Conservation (phyloP, 92 coral and sea anemone genomes). For the Umimayanthus kanabou region DNA sequence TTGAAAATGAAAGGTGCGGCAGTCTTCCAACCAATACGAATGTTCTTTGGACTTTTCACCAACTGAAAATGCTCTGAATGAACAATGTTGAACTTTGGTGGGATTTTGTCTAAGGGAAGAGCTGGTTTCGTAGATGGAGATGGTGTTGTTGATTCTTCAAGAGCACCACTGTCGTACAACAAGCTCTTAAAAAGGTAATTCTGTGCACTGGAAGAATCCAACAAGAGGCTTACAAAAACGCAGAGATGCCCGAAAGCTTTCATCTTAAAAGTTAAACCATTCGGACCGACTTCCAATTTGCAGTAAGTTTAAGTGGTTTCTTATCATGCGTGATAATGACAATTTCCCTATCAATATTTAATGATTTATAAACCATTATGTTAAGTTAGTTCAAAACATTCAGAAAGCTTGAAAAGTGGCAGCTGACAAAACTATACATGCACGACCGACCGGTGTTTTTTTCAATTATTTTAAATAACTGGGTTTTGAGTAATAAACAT, state of each 20-base stretch:
- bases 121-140: background rate
- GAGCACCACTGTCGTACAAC: background rate
- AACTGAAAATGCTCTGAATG: background rate
- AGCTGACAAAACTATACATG: too few species aligned
- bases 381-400: background rate
- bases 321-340: too few species aligned
- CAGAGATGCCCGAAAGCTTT: background rate
- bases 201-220: background rate
- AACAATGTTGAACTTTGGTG: too few species aligned
- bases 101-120: background rate
- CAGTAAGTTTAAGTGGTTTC: background rate
- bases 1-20: background rate
- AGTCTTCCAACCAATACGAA: background rate
- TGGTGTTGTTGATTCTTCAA: background rate
- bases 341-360: too few species aligned
- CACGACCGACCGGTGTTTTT: too few species aligned
- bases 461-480: too few species aligned
- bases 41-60: background rate
- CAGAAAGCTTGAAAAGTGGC: too few species aligned
- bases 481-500: too few species aligned
- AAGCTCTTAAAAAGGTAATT: background rate
- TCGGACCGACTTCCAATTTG: background rate
- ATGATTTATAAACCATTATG: too few species aligned
- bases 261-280: background rate
- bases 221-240: background rate